Percentiles rank a stretch among this genome's conserved stretches.
These are phyloP conservation scores for Megaceryle maxima DNA, from an alignment of 2,113 vertebrate genomes.

Conservation along the genomic window DNA sequence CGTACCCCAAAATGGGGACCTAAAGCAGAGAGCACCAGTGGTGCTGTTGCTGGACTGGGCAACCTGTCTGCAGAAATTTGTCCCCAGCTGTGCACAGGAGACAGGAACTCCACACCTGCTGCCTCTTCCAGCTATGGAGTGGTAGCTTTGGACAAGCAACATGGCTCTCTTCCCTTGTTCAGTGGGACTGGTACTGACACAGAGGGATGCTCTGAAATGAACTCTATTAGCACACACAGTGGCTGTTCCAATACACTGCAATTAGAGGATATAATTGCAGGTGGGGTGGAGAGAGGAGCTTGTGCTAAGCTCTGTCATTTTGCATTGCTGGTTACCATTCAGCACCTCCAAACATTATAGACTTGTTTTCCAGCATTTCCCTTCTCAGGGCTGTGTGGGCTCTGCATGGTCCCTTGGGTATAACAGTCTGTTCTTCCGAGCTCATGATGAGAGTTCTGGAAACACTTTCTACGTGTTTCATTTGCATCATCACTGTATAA, in stretches of 20 bases:
- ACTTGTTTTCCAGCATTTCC: not conserved
- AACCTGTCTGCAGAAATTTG: not conserved
- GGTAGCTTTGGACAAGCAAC: not conserved
- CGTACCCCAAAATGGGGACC: not conserved
- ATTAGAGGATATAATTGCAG: not conserved
- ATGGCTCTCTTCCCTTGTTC: not conserved
- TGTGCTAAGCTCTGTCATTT: not conserved
- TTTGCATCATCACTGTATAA: not conserved
- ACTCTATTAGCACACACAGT: not conserved
- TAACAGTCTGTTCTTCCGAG: not conserved
- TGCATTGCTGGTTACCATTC: not conserved
- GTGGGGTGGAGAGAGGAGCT: not conserved
- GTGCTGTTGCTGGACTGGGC: not conserved
- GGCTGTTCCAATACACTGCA: not conserved
- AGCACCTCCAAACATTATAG: not conserved
- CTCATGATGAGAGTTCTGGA: not conserved
- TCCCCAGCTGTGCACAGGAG: not conserved
- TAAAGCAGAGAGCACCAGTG: rapidly evolving
- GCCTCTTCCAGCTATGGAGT: not conserved
- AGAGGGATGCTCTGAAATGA: not conserved
- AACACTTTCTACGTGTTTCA: not conserved
- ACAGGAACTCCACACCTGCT: rapidly evolving
- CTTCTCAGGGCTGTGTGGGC: not conserved
- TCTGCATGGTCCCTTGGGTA: not conserved
- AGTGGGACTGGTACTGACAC: not conserved